Base-by-base conservation (phyloP, 2,888 invertebrate species). In the Chrysodeixis includens region DNA sequence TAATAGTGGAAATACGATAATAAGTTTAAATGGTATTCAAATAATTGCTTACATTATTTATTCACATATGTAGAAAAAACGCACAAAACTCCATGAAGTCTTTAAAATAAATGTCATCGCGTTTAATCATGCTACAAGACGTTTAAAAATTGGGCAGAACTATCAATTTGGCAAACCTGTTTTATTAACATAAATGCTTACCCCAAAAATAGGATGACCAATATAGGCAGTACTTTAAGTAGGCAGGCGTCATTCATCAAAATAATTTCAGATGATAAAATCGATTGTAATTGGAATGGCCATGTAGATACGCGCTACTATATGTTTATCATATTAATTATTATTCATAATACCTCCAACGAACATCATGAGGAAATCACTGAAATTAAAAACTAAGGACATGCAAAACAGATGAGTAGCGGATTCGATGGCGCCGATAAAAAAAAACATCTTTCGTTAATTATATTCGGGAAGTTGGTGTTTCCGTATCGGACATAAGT, bases 401-500 rank as follows among this genome's bases (percentile, higher is more conserved):
- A 61, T 35, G 49, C 35, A 46, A n/a, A 62, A 44, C 66, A 56
- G 62, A 71, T 67, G 51, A 49, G 46, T 58, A 12, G 54, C 65
- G 67, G 49, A 61, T 62, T 65, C 65, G 40, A 6, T 26, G 65
- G 52, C 49, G 52, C 52, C 46, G 12, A 44, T 63, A 30, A 66
- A 40, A 64, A 62, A 51, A 55, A 44, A 6, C 59, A 61, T 32
- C 16, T 55, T 44, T 70, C 1, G 56, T 60, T 64, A 22, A 62
- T 58, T 52, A 58, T 51, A 18, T 2, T 32, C 32, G 51, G 60
- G 7, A 64, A 14, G 46, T 67, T 69, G 52, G 71, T 69, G 71
- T 79, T 76, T 78, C 73, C 76, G 68, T 73, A 74, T 77, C 79
- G 76, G 75, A 79, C 52, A 32, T 30, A 54, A 56, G 62, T 63